Evolutionary conservation across 2,113 vertebrate genomes (phyloP).

Genomic region (Sylvietta virens): DNA sequence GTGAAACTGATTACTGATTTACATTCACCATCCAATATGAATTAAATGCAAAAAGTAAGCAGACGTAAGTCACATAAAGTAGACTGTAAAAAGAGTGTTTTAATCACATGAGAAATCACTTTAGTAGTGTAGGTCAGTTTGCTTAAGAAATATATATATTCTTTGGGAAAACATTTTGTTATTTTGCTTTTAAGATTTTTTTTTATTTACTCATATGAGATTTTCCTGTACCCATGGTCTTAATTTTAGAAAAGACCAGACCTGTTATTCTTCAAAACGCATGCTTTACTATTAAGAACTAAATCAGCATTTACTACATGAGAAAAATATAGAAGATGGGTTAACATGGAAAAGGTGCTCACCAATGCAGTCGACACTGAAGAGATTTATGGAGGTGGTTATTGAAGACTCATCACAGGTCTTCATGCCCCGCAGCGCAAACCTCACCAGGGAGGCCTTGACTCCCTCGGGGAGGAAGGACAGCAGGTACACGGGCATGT

Average conservation of each 20-base stretch:
- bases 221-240: not conserved
- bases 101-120: not conserved
- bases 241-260: not conserved
- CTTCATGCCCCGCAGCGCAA: constrained; percentile 59
- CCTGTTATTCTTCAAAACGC: not conserved
- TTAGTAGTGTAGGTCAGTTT: not conserved
- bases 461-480: constrained; percentile 82
- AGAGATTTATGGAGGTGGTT: constrained; percentile 66
- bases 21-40: not conserved
- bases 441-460: constrained; percentile 73
- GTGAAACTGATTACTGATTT: not conserved
- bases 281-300: not conserved
- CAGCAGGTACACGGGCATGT: constrained; percentile 79
- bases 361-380: constrained; percentile 88
- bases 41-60: not conserved
- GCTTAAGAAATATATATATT: not conserved
- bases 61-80: not conserved
- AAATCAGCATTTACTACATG: not conserved
- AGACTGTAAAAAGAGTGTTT: not conserved
- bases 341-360: constrained; percentile 18
- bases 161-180: not conserved
- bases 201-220: not conserved
- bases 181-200: not conserved
- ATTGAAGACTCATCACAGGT: constrained; percentile 62
- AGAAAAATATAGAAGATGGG: not conserved